A percentile compares a stretch with the other conserved stretches of the same genome.
Evolutionary conservation across 64 coral and sea anemone genomes (phyloP).

Genomic region (Montipora efflorescens): DNA sequence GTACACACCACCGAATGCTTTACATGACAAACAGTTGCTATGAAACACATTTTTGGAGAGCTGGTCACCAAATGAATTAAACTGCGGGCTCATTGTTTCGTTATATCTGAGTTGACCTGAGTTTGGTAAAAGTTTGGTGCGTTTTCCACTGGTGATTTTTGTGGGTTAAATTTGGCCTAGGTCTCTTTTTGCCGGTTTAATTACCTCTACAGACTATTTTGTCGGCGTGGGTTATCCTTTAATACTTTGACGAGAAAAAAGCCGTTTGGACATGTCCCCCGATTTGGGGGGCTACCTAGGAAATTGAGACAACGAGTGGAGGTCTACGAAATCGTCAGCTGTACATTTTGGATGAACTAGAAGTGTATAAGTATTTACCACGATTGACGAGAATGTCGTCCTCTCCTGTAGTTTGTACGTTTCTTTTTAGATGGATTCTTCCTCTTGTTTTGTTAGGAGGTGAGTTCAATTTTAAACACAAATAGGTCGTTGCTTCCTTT

Average conservation of each 20-base stretch:
- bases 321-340: not conserved
- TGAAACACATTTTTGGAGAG: not conserved
- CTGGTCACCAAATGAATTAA: not conserved
- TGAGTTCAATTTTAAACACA: conserved; percentile 3
- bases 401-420: conserved; percentile 48
- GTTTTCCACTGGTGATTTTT: not conserved
- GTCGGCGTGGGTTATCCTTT: no score
- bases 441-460: conserved; percentile 62
- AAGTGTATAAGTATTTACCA: not conserved
- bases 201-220: not conserved
- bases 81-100: conserved; percentile 11
- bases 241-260: not conserved
- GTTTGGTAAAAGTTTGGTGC: not conserved
- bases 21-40: conserved; percentile 14
- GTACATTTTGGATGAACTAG: not conserved
- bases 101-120: not conserved
- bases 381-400: not conserved
- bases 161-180: not conserved
- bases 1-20: conserved; percentile 29
- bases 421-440: conserved; percentile 67
- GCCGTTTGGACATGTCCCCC: conserved; percentile 22
- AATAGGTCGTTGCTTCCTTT: not conserved
- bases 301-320: not conserved
- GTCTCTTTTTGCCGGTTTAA: not conserved
- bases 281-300: not conserved